Percentiles rank a stretch among this genome's conserved stretches.
These are phyloP conservation scores for Lerema accius DNA, from an alignment of 1,140 invertebrate species.

Conservation along the genomic window DNA sequence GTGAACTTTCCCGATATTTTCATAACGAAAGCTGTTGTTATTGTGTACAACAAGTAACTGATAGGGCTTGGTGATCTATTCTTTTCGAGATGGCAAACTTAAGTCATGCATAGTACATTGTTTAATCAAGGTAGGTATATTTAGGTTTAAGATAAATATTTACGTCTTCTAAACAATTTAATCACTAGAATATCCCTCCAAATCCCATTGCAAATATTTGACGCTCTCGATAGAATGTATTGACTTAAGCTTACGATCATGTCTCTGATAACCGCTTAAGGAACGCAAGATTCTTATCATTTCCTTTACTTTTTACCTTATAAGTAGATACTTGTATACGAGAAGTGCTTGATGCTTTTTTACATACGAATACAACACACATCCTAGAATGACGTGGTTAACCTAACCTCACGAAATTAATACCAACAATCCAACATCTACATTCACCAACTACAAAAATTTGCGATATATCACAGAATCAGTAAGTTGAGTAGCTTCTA, in stretches of 20 bases:
- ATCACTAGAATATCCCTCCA: not conserved
- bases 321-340: not conserved
- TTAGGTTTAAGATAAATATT: too few species aligned
- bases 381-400: too few species aligned
- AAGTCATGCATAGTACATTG: too few species aligned
- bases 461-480: too few species aligned
- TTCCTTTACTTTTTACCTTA: not conserved
- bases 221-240: not conserved
- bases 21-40: constrained; percentile 25
- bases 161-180: too few species aligned
- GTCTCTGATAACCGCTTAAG: not conserved
- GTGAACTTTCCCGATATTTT: constrained; percentile 34
- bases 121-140: too few species aligned
- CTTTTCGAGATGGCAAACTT: not conserved
- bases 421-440: too few species aligned
- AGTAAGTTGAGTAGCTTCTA: not conserved
- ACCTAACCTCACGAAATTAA: too few species aligned
- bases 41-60: constrained; percentile 1
- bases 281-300: not conserved
- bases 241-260: not conserved
- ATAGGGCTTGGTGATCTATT: not conserved
- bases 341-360: not conserved
- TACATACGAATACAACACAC: too few species aligned
- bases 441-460: too few species aligned
- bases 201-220: not conserved